Evolutionary conservation across 2,888 invertebrate genomes (phyloP), one percentile per base, ranked within the genome.

Genomic region (Caradrina clavipalpis): DNA sequence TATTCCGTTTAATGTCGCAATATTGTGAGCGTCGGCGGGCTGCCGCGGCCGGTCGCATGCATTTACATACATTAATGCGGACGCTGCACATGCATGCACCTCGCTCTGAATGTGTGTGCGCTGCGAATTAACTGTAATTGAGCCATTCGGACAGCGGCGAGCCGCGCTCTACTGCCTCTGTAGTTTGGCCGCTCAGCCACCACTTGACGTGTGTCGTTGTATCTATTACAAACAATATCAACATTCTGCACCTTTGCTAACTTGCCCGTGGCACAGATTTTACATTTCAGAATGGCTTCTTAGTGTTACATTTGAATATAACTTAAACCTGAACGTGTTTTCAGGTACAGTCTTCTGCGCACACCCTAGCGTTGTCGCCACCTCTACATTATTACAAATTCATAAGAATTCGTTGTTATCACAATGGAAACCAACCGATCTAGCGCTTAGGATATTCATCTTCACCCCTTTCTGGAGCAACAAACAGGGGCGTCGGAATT

Each of bases 61-160:
- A 96, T 95, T 96, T 95, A 94, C 96, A 96, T 95, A 95, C 94
- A 95, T 95, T 95, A 95, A 93, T 93, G 92, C 89, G 92, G 90
- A 93, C 92, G 91, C 89, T 90, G 92, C 92, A 92, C 94, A 94
- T 94, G 94, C 93, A 94, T 93, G 92, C 92, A 90, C 89, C 90
- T 90, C 88, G 87, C 90, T 90, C 90, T 89, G 90, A 92, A 94
- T 95, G 92, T 95, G 95, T 95, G 95, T 95, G 93, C 92, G 92
- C 89, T 94, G 91, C 93, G 95, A 95, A 95, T 96, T 95, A 95
- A 95, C 95, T 94, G 96, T 95, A 95, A 96, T 95, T 95, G 96
- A 96, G 95, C 94, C 93, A 95, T 95, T 96, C 92, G 94, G 92
- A 93, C 92, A 93, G 90, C 89, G 91, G 90, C 90, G 84, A 89